These are phyloP conservation scores for Endotricha flammealis DNA, from an alignment of 2,888 invertebrate genomes.

Conservation along the genomic window DNA sequence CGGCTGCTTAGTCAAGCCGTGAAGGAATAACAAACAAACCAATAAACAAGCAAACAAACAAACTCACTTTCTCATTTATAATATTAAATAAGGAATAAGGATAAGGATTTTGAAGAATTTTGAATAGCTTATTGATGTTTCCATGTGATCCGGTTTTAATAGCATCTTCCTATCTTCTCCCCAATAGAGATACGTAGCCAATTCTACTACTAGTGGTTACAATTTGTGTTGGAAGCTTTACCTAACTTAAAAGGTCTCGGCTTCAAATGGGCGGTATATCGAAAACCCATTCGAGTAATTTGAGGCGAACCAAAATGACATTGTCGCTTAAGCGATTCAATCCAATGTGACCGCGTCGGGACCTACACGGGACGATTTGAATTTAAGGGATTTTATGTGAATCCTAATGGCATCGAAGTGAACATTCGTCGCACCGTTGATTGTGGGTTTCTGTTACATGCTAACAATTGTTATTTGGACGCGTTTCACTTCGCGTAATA, in stretches of 20 bases:
- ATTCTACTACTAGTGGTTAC: conserved; percentile 37
- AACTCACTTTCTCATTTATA: too few species aligned
- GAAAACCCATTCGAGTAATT: conserved; percentile 69
- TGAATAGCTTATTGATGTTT: not conserved
- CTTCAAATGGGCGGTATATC: conserved; percentile 58
- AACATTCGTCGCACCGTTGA: conserved; percentile 15
- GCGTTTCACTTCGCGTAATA: not conserved
- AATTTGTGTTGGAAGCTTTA: conserved; percentile 40
- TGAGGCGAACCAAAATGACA: conserved; percentile 64
- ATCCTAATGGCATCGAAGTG: conserved; percentile 28
- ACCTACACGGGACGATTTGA: conserved; percentile 57
- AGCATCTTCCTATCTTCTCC: not conserved
- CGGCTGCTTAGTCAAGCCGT: too few species aligned
- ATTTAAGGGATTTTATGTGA: conserved; percentile 53
- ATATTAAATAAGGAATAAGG: too few species aligned
- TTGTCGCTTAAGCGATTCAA: conserved; percentile 68
- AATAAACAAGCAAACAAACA: too few species aligned
- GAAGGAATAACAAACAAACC: too few species aligned
- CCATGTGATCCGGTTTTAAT: not conserved
- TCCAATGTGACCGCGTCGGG: conserved; percentile 50
- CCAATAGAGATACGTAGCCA: conserved; percentile 27
- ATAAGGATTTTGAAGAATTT: too few species aligned
- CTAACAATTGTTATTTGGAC: conserved; percentile 15
- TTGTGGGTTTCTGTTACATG: not conserved
- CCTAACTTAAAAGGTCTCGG: conserved; percentile 49